phyloP scores from a whole-genome alignment of 2,888 invertebrate genomes.

The Poecilobothrus nobilitatus region DNA sequence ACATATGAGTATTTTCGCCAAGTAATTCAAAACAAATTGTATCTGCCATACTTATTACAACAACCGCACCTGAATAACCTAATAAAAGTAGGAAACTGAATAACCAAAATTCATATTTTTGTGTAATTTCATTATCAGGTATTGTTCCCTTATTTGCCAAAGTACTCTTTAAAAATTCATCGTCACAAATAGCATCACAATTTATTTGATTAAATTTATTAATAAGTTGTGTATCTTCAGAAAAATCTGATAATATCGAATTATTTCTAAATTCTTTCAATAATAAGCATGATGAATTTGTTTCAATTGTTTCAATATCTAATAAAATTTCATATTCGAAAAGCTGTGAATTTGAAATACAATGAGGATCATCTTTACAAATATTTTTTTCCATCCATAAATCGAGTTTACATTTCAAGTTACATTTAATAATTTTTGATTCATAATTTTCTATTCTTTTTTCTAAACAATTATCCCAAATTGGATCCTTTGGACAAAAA shows the following conservation, averaged over 20 bases:
- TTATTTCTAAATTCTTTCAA: neutral
- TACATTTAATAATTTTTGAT: slow-evolving; percentile 26
- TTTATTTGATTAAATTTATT: slow-evolving; percentile 12
- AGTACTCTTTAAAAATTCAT: slow-evolving; percentile 19
- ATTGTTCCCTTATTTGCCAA: slow-evolving; percentile 13
- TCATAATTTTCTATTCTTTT: slow-evolving; percentile 34
- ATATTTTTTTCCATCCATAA: slow-evolving; percentile 48
- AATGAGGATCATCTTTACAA: slow-evolving; percentile 31
- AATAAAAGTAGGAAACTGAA: slow-evolving; percentile 62
- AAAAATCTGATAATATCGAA: neutral
- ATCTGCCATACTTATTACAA: slow-evolving; percentile 72
- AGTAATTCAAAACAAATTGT: slow-evolving; percentile 73
- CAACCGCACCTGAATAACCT: slow-evolving; percentile 69
- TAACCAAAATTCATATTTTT: slow-evolving; percentile 58
- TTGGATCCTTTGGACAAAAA: slow-evolving; percentile 42
- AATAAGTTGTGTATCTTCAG: neutral
- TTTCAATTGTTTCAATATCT: slow-evolving; percentile 40
- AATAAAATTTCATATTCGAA: slow-evolving; percentile 34
- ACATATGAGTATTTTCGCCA: slow-evolving; percentile 56
- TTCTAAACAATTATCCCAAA: slow-evolving; percentile 20
- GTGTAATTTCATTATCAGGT: slow-evolving; percentile 26
- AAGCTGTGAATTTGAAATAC: slow-evolving; percentile 39
- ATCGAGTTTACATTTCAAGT: slow-evolving; percentile 50
- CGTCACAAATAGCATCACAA: slow-evolving; percentile 19
- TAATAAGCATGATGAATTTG: slow-evolving; percentile 29